These are phyloP conservation scores for Puffinus mauretanicus DNA, from an alignment of 2,113 vertebrate genomes.

Conservation along the genomic window DNA sequence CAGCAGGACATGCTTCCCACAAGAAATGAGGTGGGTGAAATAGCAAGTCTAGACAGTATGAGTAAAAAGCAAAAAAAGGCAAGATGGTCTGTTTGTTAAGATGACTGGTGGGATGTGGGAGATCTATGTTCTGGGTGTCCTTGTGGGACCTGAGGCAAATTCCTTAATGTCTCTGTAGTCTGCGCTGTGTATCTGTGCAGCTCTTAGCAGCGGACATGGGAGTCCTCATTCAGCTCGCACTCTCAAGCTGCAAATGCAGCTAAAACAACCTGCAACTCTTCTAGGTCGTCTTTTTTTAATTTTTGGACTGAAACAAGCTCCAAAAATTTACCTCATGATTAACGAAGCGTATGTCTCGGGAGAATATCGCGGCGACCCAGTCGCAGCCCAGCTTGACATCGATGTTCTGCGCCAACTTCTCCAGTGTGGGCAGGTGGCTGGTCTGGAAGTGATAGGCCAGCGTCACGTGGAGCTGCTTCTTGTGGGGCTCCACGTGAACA, in stretches of 20 bases:
- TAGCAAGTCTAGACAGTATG: background rate
- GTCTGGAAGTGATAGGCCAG: conserved; percentile 96
- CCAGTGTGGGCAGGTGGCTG: conserved; percentile 85
- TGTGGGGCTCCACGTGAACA: conserved; percentile 92
- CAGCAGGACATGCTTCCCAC: background rate
- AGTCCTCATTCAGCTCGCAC: background rate
- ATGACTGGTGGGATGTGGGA: background rate
- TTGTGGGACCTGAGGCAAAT: background rate
- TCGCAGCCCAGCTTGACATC: conserved; percentile 90
- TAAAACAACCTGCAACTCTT: background rate
- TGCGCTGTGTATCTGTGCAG: rapidly evolving
- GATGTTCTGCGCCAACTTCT: conserved; percentile 90
- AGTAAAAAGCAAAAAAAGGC: background rate
- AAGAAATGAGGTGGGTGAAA: background rate
- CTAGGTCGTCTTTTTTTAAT: background rate
- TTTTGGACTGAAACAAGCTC: background rate
- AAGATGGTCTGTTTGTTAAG: background rate
- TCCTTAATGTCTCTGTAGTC: background rate
- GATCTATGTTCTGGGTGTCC: background rate
- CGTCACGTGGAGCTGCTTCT: conserved; percentile 96
- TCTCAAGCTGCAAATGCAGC: background rate
- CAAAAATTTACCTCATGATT: conserved; percentile 88
- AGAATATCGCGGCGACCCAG: conserved; percentile 93
- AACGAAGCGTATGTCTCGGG: conserved; percentile 94
- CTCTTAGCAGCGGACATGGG: background rate